Evolutionary conservation across 2,888 invertebrate species (phyloP).

Genomic region (Sclerodermus sp.): DNA sequence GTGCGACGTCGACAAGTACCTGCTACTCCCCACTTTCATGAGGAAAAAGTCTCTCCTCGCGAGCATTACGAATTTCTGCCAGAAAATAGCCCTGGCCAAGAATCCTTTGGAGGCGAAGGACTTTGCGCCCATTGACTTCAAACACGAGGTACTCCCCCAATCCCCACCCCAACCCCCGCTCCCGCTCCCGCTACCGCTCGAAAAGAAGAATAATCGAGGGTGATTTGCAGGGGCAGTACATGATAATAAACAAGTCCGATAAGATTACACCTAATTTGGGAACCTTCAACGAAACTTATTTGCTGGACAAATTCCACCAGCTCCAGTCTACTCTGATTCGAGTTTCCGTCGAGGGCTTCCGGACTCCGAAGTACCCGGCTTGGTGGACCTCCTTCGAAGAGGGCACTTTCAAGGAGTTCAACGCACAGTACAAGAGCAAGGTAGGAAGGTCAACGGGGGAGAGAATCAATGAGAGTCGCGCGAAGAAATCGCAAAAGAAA

Average conservation of each 20-base stretch:
- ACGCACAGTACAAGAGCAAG: slow-evolving; percentile 34
- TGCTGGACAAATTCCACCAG: slow-evolving; percentile 30
- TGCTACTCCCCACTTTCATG: slow-evolving; percentile 42
- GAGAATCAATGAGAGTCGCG: neutral
- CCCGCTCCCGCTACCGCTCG: too few species aligned
- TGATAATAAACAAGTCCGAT: neutral
- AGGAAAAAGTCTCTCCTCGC: slow-evolving; percentile 38
- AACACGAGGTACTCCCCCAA: slow-evolving; percentile 21
- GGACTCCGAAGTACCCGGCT: slow-evolving; percentile 33
- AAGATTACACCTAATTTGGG: neutral
- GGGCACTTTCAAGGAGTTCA: slow-evolving; percentile 40
- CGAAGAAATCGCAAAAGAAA: neutral
- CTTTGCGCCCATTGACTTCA: slow-evolving; percentile 30
- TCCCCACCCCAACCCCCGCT: too few species aligned
- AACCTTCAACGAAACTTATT: slow-evolving; percentile 28
- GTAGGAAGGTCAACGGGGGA: slow-evolving; percentile 14
- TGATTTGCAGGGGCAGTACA: neutral
- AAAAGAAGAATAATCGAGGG: too few species aligned
- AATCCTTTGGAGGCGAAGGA: slow-evolving; percentile 21
- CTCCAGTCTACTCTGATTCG: slow-evolving; percentile 31
- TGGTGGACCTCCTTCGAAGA: slow-evolving; percentile 48
- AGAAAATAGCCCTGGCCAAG: slow-evolving; percentile 29
- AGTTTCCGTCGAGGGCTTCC: slow-evolving; percentile 27
- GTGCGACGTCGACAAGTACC: slow-evolving; percentile 46
- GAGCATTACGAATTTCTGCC: slow-evolving; percentile 43